These are phyloP conservation scores for Caenorhabditis panamensis DNA, from an alignment of 2,888 invertebrate species.

Conservation along the genomic window DNA sequence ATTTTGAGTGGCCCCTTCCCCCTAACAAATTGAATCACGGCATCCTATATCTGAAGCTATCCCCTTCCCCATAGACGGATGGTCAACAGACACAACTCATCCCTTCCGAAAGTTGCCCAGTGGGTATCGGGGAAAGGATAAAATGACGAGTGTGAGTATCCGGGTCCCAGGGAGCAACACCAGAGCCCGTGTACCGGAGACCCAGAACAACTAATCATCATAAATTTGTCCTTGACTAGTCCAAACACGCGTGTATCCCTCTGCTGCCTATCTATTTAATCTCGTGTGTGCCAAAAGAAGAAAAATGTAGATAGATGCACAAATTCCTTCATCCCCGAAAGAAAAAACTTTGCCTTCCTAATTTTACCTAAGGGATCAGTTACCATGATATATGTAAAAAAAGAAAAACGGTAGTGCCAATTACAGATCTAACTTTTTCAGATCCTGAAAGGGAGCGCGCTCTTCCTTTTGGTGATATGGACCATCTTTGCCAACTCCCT, in stretches of 20 bases:
- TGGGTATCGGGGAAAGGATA: slow-evolving; percentile 1
- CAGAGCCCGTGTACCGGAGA: slow-evolving; percentile 26
- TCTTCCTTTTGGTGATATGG: slow-evolving; percentile 80
- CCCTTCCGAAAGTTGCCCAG: not conserved
- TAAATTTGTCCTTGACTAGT: slow-evolving; percentile 52
- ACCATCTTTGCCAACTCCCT: slow-evolving; percentile 80
- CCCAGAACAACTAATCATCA: slow-evolving; percentile 61
- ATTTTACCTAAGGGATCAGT: slow-evolving; percentile 15
- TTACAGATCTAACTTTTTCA: slow-evolving; percentile 67
- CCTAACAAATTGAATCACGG: slow-evolving; percentile 43
- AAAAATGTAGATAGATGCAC: slow-evolving; percentile 14
- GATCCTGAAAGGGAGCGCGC: slow-evolving; percentile 77
- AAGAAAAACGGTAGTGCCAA: too few relatives aligned
- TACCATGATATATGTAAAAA: not conserved
- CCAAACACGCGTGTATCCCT: slow-evolving; percentile 37
- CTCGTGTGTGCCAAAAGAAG: slow-evolving; percentile 21
- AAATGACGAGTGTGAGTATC: slow-evolving; percentile 36
- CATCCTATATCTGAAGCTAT: slow-evolving; percentile 6
- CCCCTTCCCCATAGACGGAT: too few relatives aligned
- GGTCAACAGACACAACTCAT: not conserved
- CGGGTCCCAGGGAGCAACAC: slow-evolving; percentile 28
- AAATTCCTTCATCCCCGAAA: slow-evolving; percentile 4
- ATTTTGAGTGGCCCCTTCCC: slow-evolving; percentile 2
- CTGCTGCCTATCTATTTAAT: slow-evolving; percentile 45
- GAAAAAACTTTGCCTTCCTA: not conserved